A percentile compares a stretch with the other conserved stretches of the same genome.
Evolutionary conservation across 1,140 invertebrate genomes (phyloP).

Genomic region (Medauroidea extradentata): DNA sequence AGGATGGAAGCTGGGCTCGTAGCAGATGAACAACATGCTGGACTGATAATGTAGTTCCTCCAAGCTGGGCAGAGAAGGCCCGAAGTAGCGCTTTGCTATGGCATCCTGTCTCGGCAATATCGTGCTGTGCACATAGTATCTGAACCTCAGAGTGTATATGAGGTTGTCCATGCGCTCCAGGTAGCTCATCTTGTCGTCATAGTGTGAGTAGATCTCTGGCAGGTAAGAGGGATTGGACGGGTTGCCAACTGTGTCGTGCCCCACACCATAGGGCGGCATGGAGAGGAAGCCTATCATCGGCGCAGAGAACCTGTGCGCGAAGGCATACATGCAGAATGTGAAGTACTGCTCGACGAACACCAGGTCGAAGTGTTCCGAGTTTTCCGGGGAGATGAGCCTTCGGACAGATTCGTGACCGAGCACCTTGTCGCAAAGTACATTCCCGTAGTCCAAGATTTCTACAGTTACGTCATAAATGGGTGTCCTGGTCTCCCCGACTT

Average conservation of each 20-base stretch:
- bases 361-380: background rate
- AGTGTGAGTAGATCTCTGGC: background rate
- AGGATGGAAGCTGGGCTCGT: too few relatives aligned
- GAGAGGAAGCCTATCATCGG: background rate
- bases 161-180: constrained; percentile 10
- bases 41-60: too few relatives aligned
- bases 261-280: background rate
- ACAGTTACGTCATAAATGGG: background rate
- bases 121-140: too few relatives aligned
- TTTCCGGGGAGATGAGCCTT: background rate
- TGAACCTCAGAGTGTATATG: background rate
- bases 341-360: background rate
- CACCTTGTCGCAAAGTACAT: background rate
- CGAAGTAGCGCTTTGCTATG: too few relatives aligned
- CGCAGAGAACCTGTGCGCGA: too few relatives aligned
- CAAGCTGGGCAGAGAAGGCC: too few relatives aligned
- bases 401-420: background rate
- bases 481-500: background rate
- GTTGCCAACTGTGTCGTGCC: background rate
- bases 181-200: constrained; percentile 1
- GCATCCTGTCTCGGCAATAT: too few relatives aligned
- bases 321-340: background rate
- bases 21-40: too few relatives aligned
- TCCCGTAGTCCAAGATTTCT: background rate
- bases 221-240: constrained; percentile 13